phyloP scores from a whole-genome alignment of 1,140 invertebrate genomes.

The Helicoverpa armigera region DNA sequence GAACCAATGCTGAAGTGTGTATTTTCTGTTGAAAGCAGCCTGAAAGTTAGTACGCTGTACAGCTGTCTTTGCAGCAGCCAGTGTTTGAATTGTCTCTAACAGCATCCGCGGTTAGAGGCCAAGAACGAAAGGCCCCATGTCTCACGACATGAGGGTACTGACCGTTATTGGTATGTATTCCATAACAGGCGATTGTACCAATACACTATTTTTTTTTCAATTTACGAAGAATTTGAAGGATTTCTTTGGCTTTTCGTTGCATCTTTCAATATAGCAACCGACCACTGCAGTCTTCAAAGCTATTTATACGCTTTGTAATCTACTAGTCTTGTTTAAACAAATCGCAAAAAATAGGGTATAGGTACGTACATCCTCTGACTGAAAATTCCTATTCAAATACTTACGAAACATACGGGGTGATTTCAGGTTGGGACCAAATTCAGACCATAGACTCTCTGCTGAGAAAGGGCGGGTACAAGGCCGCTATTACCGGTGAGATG shows the following conservation, averaged over 20 bases:
- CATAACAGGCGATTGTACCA: neutral
- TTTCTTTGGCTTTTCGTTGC: neutral
- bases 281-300: neutral
- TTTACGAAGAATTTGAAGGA: neutral
- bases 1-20: neutral
- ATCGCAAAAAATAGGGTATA: neutral
- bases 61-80: slow-evolving; percentile 7
- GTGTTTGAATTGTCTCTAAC: slow-evolving; percentile 23
- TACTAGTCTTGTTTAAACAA: no score
- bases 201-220: slow-evolving; percentile 18
- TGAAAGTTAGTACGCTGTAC: slow-evolving; percentile 22
- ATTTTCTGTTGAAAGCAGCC: slow-evolving; percentile 24
- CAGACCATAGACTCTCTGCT: slow-evolving; percentile 99
- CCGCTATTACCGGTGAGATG: slow-evolving; percentile 95
- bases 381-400: neutral
- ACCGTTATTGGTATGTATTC: slow-evolving; percentile 9
- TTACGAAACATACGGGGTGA: slow-evolving; percentile 1
- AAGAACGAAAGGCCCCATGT: neutral
- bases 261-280: neutral
- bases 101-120: neutral
- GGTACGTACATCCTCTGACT: neutral
- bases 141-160: neutral
- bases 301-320: no score
- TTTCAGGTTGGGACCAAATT: slow-evolving; percentile 97
- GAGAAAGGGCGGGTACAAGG: slow-evolving; percentile 98